A percentile compares a stretch with the other conserved stretches of the same genome.
Evolutionary conservation across 2,797 vertebrate species (phyloP).

Genomic region (Synanceia verrucosa): DNA sequence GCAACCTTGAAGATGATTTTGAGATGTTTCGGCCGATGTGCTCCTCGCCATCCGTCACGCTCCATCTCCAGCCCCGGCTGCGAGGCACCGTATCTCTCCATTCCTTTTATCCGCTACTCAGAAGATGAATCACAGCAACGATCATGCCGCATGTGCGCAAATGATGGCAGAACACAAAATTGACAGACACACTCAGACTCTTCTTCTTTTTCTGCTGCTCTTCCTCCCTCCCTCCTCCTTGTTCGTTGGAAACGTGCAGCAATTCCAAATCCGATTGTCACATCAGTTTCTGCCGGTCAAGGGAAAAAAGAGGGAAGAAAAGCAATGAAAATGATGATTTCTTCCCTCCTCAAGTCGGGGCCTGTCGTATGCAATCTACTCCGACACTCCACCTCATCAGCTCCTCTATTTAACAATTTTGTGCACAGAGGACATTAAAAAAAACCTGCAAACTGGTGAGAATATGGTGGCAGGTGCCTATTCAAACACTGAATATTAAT

Average conservation of each 20-base stretch:
- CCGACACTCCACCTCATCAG: constrained; percentile 80
- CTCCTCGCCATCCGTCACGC: constrained; percentile 62
- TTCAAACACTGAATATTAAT: constrained; percentile 74
- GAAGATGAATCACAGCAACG: constrained; percentile 67
- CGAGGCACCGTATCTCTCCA: constrained; percentile 55
- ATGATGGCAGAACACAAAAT: constrained; percentile 61
- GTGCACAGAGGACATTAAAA: constrained; percentile 60
- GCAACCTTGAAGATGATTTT: constrained; percentile 54
- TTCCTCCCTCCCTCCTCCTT: background rate
- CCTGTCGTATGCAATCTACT: constrained; percentile 80
- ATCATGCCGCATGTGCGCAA: constrained; percentile 63
- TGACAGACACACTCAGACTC: constrained; percentile 64
- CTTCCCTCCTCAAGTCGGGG: constrained; percentile 64
- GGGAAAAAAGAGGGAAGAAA: constrained; percentile 32
- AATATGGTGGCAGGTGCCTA: constrained; percentile 67
- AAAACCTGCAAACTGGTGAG: constrained; percentile 61
- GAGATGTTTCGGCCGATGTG: constrained; percentile 46
- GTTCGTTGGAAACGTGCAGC: constrained; percentile 57
- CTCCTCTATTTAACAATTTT: constrained; percentile 77
- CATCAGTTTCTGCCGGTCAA: constrained; percentile 72
- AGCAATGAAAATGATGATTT: constrained; percentile 72
- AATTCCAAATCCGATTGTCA: constrained; percentile 76
- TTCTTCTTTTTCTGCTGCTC: constrained; percentile 18
- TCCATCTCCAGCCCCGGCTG: constrained; percentile 47
- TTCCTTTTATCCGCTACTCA: constrained; percentile 64